These are phyloP conservation scores for Phrixothrix hirtus DNA, from an alignment of 2,888 invertebrate species.

Conservation along the genomic window DNA sequence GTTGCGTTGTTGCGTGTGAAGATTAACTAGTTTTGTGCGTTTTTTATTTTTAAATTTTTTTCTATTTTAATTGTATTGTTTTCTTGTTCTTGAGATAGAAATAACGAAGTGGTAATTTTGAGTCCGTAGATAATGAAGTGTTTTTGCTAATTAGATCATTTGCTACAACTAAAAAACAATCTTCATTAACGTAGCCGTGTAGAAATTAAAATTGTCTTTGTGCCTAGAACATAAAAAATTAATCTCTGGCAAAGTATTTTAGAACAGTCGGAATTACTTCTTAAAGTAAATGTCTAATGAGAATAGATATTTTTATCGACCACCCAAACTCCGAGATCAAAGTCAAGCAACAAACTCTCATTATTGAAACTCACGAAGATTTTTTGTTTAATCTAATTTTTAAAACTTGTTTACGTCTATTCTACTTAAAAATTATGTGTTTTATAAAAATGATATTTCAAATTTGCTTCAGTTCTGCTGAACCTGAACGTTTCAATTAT, in stretches of 20 bases:
- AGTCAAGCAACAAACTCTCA: slow-evolving; percentile 21
- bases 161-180: no score
- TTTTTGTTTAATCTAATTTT: slow-evolving; percentile 6
- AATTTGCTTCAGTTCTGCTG: background rate
- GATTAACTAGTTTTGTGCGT: no score
- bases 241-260: slow-evolving; percentile 1
- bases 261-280: background rate
- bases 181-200: no score
- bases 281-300: slow-evolving; percentile 12
- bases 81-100: no score
- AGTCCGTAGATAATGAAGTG: no score
- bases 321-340: slow-evolving; percentile 11
- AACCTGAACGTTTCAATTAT: background rate
- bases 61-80: no score
- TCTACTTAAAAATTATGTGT: background rate
- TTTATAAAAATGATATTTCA: background rate
- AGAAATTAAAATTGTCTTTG: no score
- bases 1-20: no score
- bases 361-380: slow-evolving; percentile 14
- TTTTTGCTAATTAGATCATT: no score
- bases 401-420: background rate
- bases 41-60: no score
- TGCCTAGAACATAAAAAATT: no score
- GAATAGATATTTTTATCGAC: slow-evolving; percentile 6
- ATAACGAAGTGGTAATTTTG: no score